Evolutionary conservation across 2,888 invertebrate species (phyloP).

Genomic region (Drosophila borealis): DNA sequence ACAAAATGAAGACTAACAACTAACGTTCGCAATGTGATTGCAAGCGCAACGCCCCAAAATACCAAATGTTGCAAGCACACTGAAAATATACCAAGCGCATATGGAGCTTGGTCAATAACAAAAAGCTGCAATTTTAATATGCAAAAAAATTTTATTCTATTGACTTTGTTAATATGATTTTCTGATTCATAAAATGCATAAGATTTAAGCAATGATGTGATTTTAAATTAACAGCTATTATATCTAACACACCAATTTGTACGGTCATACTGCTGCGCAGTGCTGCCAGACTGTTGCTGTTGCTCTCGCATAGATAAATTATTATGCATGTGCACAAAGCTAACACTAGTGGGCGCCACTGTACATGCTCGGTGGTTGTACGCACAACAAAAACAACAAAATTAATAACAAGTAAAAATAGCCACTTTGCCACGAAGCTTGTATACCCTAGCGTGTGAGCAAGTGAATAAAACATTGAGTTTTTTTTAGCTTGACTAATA

Average conservation of each 20-base stretch:
- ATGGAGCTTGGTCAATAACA: neutral
- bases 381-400: slow-evolving; percentile 5
- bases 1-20: slow-evolving; percentile 62
- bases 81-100: slow-evolving; percentile 26
- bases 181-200: no score
- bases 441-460: slow-evolving; percentile 3
- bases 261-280: slow-evolving; percentile 19
- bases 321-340: slow-evolving; percentile 1
- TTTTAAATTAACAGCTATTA: neutral
- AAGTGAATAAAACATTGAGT: neutral
- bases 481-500: neutral
- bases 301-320: neutral
- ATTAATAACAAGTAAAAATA: slow-evolving; percentile 3
- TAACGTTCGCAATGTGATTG: slow-evolving; percentile 51
- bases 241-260: neutral
- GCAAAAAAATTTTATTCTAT: neutral
- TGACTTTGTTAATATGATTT: neutral
- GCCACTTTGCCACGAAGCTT: neutral
- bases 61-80: slow-evolving; percentile 26
- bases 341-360: slow-evolving; percentile 28
- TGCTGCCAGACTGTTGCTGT: slow-evolving; percentile 34
- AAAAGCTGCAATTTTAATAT: neutral
- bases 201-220: neutral
- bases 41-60: slow-evolving; percentile 57
- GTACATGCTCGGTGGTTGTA: slow-evolving; percentile 7